Evolutionary conservation across 2,888 invertebrate species (phyloP).

Genomic region (Tetragnatha montana): DNA sequence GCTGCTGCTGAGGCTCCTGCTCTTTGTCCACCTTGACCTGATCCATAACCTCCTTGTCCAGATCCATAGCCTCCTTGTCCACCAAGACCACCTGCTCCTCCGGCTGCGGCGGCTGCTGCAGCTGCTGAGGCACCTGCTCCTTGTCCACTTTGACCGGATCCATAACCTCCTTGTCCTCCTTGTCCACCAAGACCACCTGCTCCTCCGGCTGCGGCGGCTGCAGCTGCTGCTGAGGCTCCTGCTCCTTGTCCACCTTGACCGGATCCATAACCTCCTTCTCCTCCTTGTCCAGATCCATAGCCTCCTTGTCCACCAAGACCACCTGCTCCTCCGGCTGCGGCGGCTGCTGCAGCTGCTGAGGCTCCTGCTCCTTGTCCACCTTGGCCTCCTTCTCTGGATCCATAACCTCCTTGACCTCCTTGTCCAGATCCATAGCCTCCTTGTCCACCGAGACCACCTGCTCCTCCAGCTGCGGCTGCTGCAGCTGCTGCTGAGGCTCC

Average conservation of each 20-base stretch:
- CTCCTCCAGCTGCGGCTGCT: neutral
- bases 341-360: neutral
- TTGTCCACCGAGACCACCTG: neutral
- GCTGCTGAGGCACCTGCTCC: too few species aligned
- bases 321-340: neutral
- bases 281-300: too few species aligned
- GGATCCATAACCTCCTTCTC: too few species aligned
- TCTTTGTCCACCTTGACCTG: too few species aligned
- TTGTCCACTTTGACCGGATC: neutral
- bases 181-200: too few species aligned
- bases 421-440: constrained; percentile 4
- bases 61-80: too few species aligned
- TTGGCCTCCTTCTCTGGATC: neutral
- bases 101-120: neutral
- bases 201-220: constrained; percentile 17
- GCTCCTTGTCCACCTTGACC: too few species aligned
- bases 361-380: neutral
- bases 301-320: neutral
- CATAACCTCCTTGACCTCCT: neutral
- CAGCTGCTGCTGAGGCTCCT: neutral
- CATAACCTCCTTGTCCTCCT: too few species aligned
- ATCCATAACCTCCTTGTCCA: neutral
- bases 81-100: neutral
- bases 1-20: too few species aligned
- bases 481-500: neutral